Conservation (phyloP, 2,888 invertebrate genomes). For the Cryptocephalus primarius region DNA sequence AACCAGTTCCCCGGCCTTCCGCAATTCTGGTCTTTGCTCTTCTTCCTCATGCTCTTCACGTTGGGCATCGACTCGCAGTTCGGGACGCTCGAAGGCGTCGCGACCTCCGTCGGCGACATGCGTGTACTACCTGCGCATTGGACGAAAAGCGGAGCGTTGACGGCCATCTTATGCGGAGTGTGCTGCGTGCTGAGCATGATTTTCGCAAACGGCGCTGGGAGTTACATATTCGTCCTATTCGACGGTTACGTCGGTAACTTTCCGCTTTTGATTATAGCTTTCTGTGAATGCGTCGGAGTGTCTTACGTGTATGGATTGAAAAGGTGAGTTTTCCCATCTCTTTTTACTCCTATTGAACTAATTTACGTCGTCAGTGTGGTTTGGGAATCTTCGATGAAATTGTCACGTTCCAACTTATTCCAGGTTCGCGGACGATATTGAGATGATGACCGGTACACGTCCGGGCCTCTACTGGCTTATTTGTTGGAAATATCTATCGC, state of each 20-base stretch:
- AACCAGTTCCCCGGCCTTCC: slow-evolving; percentile 89
- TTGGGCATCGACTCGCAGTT: slow-evolving; percentile 95
- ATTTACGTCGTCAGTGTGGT: neutral
- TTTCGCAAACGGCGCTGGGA: slow-evolving; percentile 88
- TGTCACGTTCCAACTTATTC: neutral
- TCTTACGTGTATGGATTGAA: slow-evolving; percentile 90
- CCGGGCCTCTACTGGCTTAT: slow-evolving; percentile 86
- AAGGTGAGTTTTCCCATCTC: slow-evolving; percentile 44
- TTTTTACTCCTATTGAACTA: too few relatives aligned
- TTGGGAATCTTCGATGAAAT: neutral
- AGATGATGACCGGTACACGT: slow-evolving; percentile 85
- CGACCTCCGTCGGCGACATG: slow-evolving; percentile 91
- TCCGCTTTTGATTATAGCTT: slow-evolving; percentile 81
- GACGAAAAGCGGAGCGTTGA: slow-evolving; percentile 66
- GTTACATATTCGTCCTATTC: slow-evolving; percentile 86
- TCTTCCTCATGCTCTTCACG: slow-evolving; percentile 94
- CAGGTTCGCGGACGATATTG: slow-evolving; percentile 88
- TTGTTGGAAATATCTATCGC: slow-evolving; percentile 91
- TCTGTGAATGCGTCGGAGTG: slow-evolving; percentile 85
- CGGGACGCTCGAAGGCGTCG: slow-evolving; percentile 90
- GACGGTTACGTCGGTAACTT: slow-evolving; percentile 93
- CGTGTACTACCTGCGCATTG: slow-evolving; percentile 84
- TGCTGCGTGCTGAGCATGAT: slow-evolving; percentile 81
- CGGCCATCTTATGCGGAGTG: slow-evolving; percentile 66
- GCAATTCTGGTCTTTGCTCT: slow-evolving; percentile 91